Evolutionary conservation across 2,888 invertebrate species (phyloP).

Genomic region (Aquatica leii): DNA sequence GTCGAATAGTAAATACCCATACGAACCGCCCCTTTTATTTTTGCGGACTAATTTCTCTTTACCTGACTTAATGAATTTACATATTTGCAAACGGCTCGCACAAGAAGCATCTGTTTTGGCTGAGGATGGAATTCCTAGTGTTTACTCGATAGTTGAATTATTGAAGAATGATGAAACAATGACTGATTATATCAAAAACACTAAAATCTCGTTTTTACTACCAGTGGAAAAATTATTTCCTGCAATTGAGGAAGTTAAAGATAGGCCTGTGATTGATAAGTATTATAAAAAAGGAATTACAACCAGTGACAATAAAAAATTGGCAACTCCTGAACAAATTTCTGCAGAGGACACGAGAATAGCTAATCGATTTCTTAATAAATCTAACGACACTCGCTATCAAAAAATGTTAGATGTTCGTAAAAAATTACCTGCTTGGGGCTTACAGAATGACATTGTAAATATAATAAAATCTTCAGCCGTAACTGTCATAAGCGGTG

Average conservation of each 20-base stretch:
- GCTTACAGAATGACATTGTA: slow-evolving; percentile 73
- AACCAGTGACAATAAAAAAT: slow-evolving; percentile 64
- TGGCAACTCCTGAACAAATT: slow-evolving; percentile 64
- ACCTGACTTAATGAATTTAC: slow-evolving; percentile 71
- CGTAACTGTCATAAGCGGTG: slow-evolving; percentile 80
- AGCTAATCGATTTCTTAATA: slow-evolving; percentile 68
- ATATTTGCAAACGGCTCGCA: slow-evolving; percentile 71
- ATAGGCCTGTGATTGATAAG: slow-evolving; percentile 59
- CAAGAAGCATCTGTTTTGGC: slow-evolving; percentile 74
- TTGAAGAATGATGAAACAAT: slow-evolving; percentile 76
- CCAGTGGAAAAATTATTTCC: slow-evolving; percentile 62
- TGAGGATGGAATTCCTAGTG: slow-evolving; percentile 73
- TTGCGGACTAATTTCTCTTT: slow-evolving; percentile 71
- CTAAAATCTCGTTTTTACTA: slow-evolving; percentile 69
- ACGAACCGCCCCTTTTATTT: slow-evolving; percentile 76
- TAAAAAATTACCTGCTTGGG: slow-evolving; percentile 77
- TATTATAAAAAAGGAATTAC: slow-evolving; percentile 73
- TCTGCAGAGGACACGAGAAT: slow-evolving; percentile 70
- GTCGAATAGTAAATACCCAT: slow-evolving; percentile 74
- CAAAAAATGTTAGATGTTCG: slow-evolving; percentile 71
- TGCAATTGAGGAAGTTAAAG: slow-evolving; percentile 48
- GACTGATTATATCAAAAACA: slow-evolving; percentile 66
- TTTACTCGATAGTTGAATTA: slow-evolving; percentile 76
- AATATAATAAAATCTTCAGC: slow-evolving; percentile 70
- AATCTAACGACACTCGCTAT: slow-evolving; percentile 69